Conservation (phyloP, 2,888 invertebrate species). For the Loripinus fragilis region DNA sequence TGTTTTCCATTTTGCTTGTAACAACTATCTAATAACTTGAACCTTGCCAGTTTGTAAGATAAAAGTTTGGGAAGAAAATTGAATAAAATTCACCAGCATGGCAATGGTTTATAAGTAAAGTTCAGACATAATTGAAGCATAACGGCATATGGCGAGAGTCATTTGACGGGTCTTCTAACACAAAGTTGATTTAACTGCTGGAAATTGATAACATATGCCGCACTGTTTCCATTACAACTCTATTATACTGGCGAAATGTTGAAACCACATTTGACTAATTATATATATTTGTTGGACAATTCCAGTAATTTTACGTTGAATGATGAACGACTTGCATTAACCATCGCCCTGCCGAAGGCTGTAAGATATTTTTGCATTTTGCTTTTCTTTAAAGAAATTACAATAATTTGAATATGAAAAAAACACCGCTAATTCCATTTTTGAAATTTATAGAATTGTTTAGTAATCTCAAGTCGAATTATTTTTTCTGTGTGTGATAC, state of each 20-base stretch:
- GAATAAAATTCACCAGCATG: too few species aligned
- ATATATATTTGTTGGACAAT: conserved; percentile 16
- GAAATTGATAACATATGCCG: conserved; percentile 9
- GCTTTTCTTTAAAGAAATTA: too few species aligned
- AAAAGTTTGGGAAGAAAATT: too few species aligned
- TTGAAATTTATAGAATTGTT: too few species aligned
- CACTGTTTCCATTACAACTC: conserved; percentile 8
- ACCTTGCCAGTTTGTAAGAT: too few species aligned
- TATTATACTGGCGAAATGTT: background rate
- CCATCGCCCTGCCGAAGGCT: background rate
- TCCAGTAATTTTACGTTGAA: conserved; percentile 13
- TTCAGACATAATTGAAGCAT: conserved; percentile 7
- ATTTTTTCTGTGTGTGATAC: too few species aligned
- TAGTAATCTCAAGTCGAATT: too few species aligned
- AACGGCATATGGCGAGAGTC: conserved; percentile 5
- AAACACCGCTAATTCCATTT: too few species aligned
- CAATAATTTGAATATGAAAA: too few species aligned
- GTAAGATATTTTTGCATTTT: too few species aligned
- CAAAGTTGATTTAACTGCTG: conserved; percentile 12
- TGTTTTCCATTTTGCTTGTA: too few species aligned
- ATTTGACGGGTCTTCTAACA: background rate
- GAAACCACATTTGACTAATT: conserved; percentile 3
- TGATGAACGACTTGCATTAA: conserved; percentile 12
- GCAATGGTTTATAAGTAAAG: conserved; percentile 14
- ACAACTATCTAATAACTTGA: too few species aligned